Conservation (phyloP, 1,140 invertebrate species). For the Caenorhabditis inopinata region DNA sequence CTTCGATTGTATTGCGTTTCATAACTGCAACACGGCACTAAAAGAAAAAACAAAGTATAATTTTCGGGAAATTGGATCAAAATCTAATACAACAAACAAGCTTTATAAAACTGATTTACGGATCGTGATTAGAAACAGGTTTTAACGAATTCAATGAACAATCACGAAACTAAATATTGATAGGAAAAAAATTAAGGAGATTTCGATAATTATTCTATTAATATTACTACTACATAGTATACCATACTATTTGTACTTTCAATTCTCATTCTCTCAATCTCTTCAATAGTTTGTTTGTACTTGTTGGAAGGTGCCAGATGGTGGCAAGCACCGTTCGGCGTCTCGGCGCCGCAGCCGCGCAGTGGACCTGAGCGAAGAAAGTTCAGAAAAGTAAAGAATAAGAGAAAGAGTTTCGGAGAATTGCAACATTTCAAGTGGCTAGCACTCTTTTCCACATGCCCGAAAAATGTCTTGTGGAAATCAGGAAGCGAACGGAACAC, state of each 20-base stretch:
- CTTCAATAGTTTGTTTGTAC: constrained; percentile 21
- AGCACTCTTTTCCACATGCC: not conserved
- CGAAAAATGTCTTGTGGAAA: not conserved
- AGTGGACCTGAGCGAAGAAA: constrained; percentile 23
- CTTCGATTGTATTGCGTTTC: too few species aligned
- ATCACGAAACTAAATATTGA: too few species aligned
- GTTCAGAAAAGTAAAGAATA: constrained; percentile 7
- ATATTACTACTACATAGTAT: constrained; percentile 3
- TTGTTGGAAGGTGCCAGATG: constrained; percentile 31
- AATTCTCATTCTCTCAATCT: constrained; percentile 1
- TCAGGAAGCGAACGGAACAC: not conserved
- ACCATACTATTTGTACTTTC: constrained; percentile 18
- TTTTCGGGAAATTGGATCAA: too few species aligned
- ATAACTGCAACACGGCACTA: too few species aligned
- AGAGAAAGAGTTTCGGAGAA: constrained; percentile 19
- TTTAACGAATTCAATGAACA: too few species aligned
- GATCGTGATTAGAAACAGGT: too few species aligned
- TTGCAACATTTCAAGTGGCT: constrained; percentile 28
- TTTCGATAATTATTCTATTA: constrained; percentile 18
- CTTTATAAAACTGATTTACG: too few species aligned
- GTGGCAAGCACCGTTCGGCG: constrained; percentile 20
- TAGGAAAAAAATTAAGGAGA: too few species aligned
- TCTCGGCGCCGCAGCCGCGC: constrained; percentile 15
- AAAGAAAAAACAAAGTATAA: too few species aligned
- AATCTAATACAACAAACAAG: too few species aligned